These are phyloP conservation scores for Ptychodera flava DNA, from an alignment of 35 echinoderm and acorn worm genomes.

Conservation along the genomic window DNA sequence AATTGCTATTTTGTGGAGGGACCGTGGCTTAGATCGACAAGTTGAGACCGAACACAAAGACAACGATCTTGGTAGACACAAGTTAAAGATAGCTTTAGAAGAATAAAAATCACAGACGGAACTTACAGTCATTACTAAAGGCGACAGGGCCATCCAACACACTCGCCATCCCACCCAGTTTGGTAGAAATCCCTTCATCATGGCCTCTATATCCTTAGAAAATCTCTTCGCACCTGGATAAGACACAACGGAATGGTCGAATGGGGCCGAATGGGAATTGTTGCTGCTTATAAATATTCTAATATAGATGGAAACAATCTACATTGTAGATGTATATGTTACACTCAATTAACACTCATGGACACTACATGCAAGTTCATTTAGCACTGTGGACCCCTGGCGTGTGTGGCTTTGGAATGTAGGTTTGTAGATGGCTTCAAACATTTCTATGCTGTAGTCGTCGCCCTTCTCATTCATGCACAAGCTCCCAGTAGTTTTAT, in stretches of 20 bases:
- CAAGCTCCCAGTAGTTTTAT: no score
- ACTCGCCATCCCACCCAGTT: constrained; percentile 31
- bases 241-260: neutral
- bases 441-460: no score
- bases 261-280: neutral
- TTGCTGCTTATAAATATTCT: neutral
- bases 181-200: constrained; percentile 47
- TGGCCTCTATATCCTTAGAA: constrained; percentile 37
- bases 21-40: no score
- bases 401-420: no score
- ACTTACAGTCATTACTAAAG: constrained; percentile 55
- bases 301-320: constrained; percentile 4
- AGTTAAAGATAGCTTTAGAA: no score
- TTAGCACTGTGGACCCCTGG: no score
- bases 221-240: constrained; percentile 42
- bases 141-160: constrained; percentile 44
- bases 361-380: neutral
- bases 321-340: neutral
- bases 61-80: no score
- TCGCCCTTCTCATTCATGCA: no score
- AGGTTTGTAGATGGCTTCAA: no score
- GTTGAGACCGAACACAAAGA: no score
- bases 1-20: no score
- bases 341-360: neutral
- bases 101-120: no score